Evolutionary conservation across 2,113 vertebrate genomes (phyloP), one percentile per base, ranked within the genome.

Genomic region (Rafetus swinhoei): DNA sequence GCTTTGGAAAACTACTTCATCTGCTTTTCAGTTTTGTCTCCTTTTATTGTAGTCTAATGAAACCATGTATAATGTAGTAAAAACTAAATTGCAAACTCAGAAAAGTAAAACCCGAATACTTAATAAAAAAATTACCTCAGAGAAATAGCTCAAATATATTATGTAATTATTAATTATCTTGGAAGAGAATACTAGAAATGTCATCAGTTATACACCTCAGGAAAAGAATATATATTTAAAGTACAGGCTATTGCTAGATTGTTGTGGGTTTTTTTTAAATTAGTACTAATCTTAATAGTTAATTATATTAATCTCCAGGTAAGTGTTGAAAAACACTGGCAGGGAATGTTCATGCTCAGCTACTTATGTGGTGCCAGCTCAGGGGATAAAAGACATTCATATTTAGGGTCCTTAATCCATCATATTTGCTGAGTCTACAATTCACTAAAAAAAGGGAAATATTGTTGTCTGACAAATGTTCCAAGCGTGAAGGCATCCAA

Each of bases 1-100:
- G 69, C 88, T 93, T 82, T 89, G 86, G 60, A 97, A 97, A 97
- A 82, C 81, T 83, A 54, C 18, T 84, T 94, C 7, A 94, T 85
- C n/a, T 76, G 81, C 95, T 82, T 95, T 97, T 94, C 95, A 90
- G 21, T 89, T 72, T 96, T 95, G 79, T 83, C 92, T 97, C 59
- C 50, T 85, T 86, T 93, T 85, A 82, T 87, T 93, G 79, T 90
- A 76, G 88, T 90, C 54, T 62, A 93, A 87, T 90, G 59, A 55
- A 93, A 95, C 83, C 83, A 93, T 82, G 35, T 95, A 90, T 92
- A 95, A 92, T n/a, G 8, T 50, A 81, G 35, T n/a, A 60, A 92
- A 92, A 96, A 94, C 9, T 83, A 79, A 15, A 88, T 3, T 81
- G 32, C 35, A 91, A 35, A 69, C 60, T 88, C 76, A 92, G 81